phyloP scores from a whole-genome alignment of 2,888 invertebrate genomes.

The Drosophila ezoana region DNA sequence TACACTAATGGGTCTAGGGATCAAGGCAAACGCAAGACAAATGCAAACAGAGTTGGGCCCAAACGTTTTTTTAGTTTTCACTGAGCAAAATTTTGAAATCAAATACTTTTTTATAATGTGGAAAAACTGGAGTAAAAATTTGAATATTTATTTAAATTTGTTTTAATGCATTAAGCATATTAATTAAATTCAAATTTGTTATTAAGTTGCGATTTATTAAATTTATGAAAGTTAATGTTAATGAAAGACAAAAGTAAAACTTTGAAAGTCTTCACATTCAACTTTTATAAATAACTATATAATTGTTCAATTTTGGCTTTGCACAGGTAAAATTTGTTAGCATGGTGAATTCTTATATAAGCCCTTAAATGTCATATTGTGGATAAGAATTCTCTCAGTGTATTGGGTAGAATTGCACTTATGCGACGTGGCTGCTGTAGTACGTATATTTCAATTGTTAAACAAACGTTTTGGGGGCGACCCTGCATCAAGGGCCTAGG shows the following conservation, averaged over 20 bases:
- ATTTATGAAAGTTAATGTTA: too few relatives aligned
- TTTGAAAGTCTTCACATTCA: too few relatives aligned
- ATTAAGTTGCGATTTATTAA: too few relatives aligned
- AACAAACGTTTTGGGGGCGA: conserved; percentile 68
- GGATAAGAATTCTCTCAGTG: conserved; percentile 31
- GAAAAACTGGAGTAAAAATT: background rate
- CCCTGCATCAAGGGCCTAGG: conserved; percentile 41
- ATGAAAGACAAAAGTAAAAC: too few relatives aligned
- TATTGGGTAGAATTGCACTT: conserved; percentile 44
- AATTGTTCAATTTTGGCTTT: too few relatives aligned
- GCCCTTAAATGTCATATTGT: background rate
- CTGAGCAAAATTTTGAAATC: conserved; percentile 17
- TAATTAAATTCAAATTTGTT: too few relatives aligned
- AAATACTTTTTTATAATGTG: background rate
- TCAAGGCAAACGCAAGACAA: conserved; percentile 75
- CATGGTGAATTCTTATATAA: too few relatives aligned
- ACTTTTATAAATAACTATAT: too few relatives aligned
- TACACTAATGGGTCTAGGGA: conserved; percentile 79
- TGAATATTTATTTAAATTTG: too few relatives aligned
- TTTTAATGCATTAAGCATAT: too few relatives aligned
- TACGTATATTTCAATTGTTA: conserved; percentile 70
- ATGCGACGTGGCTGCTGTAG: conserved; percentile 30
- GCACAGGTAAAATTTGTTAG: too few relatives aligned
- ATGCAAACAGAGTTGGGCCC: conserved; percentile 71
- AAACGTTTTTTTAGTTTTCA: conserved; percentile 41